These are phyloP conservation scores for Parazoanthus atlanticus DNA, from an alignment of 92 coral and sea anemone genomes.

Conservation along the genomic window DNA sequence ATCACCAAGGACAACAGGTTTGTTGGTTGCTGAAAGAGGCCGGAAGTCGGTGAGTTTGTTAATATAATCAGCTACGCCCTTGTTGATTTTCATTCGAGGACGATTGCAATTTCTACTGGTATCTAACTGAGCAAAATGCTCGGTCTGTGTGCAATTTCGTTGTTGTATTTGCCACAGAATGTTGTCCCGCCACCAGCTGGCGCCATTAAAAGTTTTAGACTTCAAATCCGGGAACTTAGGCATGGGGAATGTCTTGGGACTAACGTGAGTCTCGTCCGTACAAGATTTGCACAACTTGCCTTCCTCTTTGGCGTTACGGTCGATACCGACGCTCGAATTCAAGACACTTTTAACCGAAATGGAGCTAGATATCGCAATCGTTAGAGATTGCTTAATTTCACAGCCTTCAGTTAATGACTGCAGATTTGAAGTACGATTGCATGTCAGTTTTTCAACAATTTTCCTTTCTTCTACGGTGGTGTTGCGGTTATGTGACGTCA, in stretches of 20 bases:
- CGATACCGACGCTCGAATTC: background rate
- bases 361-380: background rate
- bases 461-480: background rate
- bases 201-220: constrained; percentile 45
- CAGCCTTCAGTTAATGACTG: background rate
- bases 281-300: constrained; percentile 21
- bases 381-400: constrained; percentile 12
- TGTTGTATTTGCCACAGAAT: constrained; percentile 75
- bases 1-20: constrained; percentile 45
- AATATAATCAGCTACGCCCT: constrained; percentile 77
- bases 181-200: constrained; percentile 82
- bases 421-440: background rate
- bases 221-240: constrained; percentile 46
- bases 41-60: constrained; percentile 73
- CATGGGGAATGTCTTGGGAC: constrained; percentile 20
- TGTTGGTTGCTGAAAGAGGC: constrained; percentile 45
- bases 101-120: constrained; percentile 49
- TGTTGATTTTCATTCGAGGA: constrained; percentile 62
- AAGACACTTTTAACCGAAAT: background rate
- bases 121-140: constrained; percentile 67
- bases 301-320: constrained; percentile 1
- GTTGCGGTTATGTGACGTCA: background rate
- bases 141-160: constrained; percentile 73
- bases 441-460: background rate
- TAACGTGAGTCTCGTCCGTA: constrained; percentile 13